These are phyloP conservation scores for Labia minor DNA, from an alignment of 2,888 invertebrate species.

Conservation along the genomic window DNA sequence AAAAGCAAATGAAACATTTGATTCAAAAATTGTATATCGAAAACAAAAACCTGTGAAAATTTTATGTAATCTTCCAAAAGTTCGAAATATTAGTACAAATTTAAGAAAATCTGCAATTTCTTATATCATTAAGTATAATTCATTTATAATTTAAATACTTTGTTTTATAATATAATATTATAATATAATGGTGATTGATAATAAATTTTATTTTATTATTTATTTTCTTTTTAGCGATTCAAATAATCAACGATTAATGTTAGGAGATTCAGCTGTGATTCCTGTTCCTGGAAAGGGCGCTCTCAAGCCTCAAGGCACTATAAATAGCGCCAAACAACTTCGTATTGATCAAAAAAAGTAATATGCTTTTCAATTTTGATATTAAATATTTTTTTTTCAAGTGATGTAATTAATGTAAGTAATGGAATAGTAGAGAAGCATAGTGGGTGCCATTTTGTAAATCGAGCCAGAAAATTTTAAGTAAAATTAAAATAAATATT, in stretches of 20 bases:
- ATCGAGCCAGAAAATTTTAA: too few relatives aligned
- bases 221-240: slow-evolving; percentile 58
- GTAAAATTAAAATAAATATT: too few relatives aligned
- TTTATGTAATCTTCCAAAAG: slow-evolving; percentile 69
- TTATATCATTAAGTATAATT: slow-evolving; percentile 71
- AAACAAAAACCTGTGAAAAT: slow-evolving; percentile 76
- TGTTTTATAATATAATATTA: not conserved
- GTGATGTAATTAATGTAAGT: too few relatives aligned
- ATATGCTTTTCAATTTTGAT: slow-evolving; percentile 30
- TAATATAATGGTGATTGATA: too few relatives aligned
- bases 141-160: slow-evolving; percentile 22
- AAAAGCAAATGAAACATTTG: slow-evolving; percentile 51
- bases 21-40: slow-evolving; percentile 64
- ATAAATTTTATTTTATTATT: slow-evolving; percentile 15
- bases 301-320: slow-evolving; percentile 75
- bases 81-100: slow-evolving; percentile 67
- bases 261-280: slow-evolving; percentile 89
- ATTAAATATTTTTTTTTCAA: too few relatives aligned
- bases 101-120: slow-evolving; percentile 71
- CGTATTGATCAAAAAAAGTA: slow-evolving; percentile 84
- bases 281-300: slow-evolving; percentile 72
- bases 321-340: slow-evolving; percentile 78
- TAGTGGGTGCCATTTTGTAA: too few relatives aligned
- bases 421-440: too few relatives aligned
- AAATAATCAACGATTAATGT: slow-evolving; percentile 80